Base-by-base conservation (phyloP, 2,113 vertebrate species). In the Grammatotria lemairii region DNA sequence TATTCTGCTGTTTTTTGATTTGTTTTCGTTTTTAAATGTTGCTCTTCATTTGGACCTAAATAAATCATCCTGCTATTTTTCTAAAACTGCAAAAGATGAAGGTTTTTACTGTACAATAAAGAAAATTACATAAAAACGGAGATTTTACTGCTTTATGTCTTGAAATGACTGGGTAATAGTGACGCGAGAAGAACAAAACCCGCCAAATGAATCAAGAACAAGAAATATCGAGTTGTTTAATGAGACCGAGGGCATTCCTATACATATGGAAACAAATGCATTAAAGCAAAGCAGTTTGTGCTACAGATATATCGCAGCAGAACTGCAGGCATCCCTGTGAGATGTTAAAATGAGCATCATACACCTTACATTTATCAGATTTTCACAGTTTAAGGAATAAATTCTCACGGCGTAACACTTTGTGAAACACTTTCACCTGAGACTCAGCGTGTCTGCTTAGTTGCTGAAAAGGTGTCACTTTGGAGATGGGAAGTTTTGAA, bases 131-230 rank as follows among this genome's bases (percentile, higher is more conserved):
- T 31, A 31, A 49, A 49, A 31, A 10, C 73, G 8, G 42, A 73
- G 40, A 12, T 49, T 51, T 78, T 78, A 51, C 16, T 12, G 7
- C 63, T 4, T 23, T 53, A 17, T 53, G 31, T 35, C 13, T 54
- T 35, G 1, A 40, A 11, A 38, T 26, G 5, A 31, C 26, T 10
- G 42, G 23, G 16, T 13, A 21, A 47, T 54, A 35, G 49, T 49
- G 31, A 51, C 8, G 23, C 9, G 23, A 51, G n/a, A 28, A 51
- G 28, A 7, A 51, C 26, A 23, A 9, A n/a, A 0, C 0, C 0
- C 6, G 4, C 19, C 19, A 68, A 68, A 68, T 45, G 68, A 73
- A 51, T 47, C 73, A 13, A 3, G 42, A 31, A 47, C 1, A 19
- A 49, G 42, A 49, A 31, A 78, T 31, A 31, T 78, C 2, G 23